Base-by-base conservation (phyloP, 2,888 invertebrate species). In the Cabera pusaria region DNA sequence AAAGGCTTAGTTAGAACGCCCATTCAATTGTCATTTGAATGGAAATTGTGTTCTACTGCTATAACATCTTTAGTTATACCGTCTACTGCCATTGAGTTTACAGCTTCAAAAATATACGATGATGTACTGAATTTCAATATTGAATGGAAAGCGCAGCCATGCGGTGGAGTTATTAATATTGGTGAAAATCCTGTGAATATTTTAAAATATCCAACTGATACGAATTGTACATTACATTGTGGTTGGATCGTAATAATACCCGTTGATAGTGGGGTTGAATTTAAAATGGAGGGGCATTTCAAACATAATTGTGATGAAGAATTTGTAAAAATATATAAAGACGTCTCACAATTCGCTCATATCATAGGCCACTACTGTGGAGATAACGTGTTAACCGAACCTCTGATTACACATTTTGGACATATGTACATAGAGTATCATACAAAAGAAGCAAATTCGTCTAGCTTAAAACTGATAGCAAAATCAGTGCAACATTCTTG, bases 371-470 rank as follows among this genome's bases (percentile, higher is more conserved):
- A 90, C 41, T 93, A 90, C 62, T 96, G 96, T 60, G 91, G 91
- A 27, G 86, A 78, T 17, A 84, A 81, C 45, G 61, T 69, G 10
- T 90, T 90, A 26, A 60, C 65, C 8, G 72, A 67, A 5, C 69
- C 91, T 3, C 74, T 91, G 11, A 37, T 63, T 3, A 86, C 91
- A 3, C 85, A 90, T 59, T 85, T 85, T 20, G 90, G 89, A 38
- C 67, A 76, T 2, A 64, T 94, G 0, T 92, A 92, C 76, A 78
- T 96, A 19, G 93, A 95, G 59, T 96, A 95, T 67, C 93, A 93
- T 61, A 90, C 93, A 0, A 90, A 90, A 27, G 42, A 49, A 3
- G 64, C 68, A 39, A 71, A 58, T 35, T 46, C 44, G 8, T 65
- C 72, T 1, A 69, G 65, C 32, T 27, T 86, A 24, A 74, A 69